These are phyloP conservation scores for Trissolcus basalis DNA, from an alignment of 1,140 invertebrate genomes.

Conservation along the genomic window DNA sequence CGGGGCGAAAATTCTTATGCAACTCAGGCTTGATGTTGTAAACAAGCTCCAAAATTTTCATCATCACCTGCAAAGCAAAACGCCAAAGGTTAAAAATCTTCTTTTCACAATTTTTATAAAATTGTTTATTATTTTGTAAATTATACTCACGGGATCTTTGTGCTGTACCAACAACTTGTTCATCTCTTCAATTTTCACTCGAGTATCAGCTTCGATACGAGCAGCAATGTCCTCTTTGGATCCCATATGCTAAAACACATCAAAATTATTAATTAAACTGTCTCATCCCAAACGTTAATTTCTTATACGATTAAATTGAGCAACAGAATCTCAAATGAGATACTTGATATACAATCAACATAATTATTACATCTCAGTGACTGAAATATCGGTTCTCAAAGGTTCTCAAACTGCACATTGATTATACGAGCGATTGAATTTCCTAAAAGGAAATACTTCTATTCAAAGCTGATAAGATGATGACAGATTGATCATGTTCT, in stretches of 20 bases:
- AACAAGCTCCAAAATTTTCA: constrained; percentile 87
- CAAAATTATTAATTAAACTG: no score
- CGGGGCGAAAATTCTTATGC: constrained; percentile 86
- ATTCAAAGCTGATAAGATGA: no score
- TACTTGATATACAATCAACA: no score
- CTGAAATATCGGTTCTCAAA: neutral
- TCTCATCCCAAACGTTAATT: no score
- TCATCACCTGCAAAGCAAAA: constrained; percentile 81
- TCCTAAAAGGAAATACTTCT: neutral
- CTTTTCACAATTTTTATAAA: neutral
- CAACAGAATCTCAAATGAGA: neutral
- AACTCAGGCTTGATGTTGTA: constrained; percentile 93
- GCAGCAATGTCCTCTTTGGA: constrained; percentile 92
- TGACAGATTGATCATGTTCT: no score
- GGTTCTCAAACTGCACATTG: no score
- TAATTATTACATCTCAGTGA: constrained; percentile 1
- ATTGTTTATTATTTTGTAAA: neutral
- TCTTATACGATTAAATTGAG: neutral
- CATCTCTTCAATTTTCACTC: constrained; percentile 91
- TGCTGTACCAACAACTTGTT: constrained; percentile 84
- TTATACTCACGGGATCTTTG: constrained; percentile 83
- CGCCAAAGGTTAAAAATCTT: neutral
- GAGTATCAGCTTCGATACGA: constrained; percentile 91
- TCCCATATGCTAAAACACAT: constrained; percentile 86
- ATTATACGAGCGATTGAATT: neutral